phyloP scores from a whole-genome alignment of 2,113 vertebrate species.

The Colaptes auratus region DNA sequence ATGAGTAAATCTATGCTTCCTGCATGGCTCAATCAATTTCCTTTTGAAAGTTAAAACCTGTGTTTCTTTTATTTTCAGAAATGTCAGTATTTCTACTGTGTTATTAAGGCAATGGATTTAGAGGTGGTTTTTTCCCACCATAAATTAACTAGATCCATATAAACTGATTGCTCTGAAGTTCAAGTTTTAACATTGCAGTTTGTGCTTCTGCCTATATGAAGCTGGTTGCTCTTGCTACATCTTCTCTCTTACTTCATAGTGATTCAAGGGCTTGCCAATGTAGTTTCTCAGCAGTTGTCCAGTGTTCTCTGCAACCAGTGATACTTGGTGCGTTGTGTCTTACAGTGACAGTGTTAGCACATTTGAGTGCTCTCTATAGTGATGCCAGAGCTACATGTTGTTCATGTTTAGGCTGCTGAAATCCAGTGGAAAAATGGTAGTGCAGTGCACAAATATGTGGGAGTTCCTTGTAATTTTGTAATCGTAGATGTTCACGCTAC shows the following conservation, averaged over 20 bases:
- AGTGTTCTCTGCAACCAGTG: background rate
- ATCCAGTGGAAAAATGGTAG: background rate
- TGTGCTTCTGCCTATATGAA: background rate
- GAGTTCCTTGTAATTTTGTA: background rate
- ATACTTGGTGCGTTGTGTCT: background rate
- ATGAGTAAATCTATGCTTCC: background rate
- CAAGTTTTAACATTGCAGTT: background rate
- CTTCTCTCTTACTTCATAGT: background rate
- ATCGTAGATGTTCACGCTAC: background rate
- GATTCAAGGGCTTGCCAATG: fast-evolving
- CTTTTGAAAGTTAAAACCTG: background rate
- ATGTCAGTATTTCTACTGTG: background rate
- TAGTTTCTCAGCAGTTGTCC: fast-evolving
- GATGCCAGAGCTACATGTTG: background rate
- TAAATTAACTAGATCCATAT: background rate
- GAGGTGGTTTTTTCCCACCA: background rate
- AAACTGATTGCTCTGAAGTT: background rate
- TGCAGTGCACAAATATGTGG: background rate
- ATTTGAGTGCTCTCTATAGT: background rate
- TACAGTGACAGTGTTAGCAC: background rate
- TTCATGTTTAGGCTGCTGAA: background rate
- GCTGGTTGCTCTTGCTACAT: background rate
- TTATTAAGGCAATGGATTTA: background rate
- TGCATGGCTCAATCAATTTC: background rate
- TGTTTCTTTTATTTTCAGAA: background rate